Evolutionary conservation across 2,888 invertebrate genomes (phyloP).

Genomic region (Thera britannica): DNA sequence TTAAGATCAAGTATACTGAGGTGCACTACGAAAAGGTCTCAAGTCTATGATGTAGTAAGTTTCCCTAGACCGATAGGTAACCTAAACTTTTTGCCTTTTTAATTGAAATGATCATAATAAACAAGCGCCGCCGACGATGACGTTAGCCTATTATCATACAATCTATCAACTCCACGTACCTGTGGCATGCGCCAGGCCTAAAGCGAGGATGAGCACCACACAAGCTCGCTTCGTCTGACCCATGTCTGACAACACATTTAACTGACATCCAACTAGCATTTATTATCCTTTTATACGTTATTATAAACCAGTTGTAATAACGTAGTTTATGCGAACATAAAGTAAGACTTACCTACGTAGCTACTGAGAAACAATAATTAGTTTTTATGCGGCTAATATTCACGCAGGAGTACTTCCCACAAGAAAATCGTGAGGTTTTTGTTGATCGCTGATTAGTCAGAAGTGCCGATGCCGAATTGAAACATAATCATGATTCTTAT

Average conservation of each 20-base stretch:
- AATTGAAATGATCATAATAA: slow-evolving; percentile 8
- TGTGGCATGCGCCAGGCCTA: slow-evolving; percentile 52
- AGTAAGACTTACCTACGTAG: slow-evolving; percentile 47
- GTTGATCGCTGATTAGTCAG: slow-evolving; percentile 47
- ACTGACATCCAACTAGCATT: slow-evolving; percentile 51
- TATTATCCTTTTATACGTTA: slow-evolving; percentile 73
- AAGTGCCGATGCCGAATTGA: slow-evolving; percentile 35
- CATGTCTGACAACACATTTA: slow-evolving; percentile 59
- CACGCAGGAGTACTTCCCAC: slow-evolving; percentile 37
- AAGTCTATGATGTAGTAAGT: background rate
- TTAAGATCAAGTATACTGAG: background rate
- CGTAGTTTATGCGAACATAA: slow-evolving; percentile 57
- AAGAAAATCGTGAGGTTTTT: slow-evolving; percentile 43
- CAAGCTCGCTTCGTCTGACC: slow-evolving; percentile 55
- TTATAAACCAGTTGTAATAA: slow-evolving; percentile 60
- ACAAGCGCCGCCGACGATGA: background rate
- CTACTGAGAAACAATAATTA: slow-evolving; percentile 62
- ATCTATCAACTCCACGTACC: slow-evolving; percentile 47
- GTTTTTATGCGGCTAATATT: slow-evolving; percentile 42
- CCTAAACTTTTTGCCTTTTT: slow-evolving; percentile 11
- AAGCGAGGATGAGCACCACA: slow-evolving; percentile 52
- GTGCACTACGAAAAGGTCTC: background rate
- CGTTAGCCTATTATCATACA: slow-evolving; percentile 4
- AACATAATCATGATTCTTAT: slow-evolving; percentile 23
- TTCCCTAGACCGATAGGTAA: background rate